Conservation (phyloP, 2,113 vertebrate genomes). For the Theristicus caerulescens region DNA sequence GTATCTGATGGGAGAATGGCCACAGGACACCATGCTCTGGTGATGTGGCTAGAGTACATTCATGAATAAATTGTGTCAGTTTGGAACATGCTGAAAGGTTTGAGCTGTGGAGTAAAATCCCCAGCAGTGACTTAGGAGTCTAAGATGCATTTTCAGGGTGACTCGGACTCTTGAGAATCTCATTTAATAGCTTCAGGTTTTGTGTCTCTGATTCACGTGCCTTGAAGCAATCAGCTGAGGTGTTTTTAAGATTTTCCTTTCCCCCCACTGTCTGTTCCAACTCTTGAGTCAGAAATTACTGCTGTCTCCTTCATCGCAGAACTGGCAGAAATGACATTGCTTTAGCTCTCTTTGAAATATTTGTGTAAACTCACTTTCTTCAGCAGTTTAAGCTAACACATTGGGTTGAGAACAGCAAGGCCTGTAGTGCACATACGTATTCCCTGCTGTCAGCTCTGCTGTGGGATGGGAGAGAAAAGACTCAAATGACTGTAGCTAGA, state of each 20-base stretch:
- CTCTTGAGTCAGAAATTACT: background rate
- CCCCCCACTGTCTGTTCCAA: background rate
- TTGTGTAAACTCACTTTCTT: background rate
- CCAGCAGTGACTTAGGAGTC: background rate
- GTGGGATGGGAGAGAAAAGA: background rate
- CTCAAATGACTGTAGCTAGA: background rate
- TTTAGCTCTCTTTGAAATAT: background rate
- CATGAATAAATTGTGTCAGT: background rate
- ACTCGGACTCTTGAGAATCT: background rate
- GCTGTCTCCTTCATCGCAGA: background rate
- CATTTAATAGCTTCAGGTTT: background rate
- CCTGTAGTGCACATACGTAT: background rate
- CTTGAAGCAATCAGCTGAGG: background rate
- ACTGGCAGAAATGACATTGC: background rate
- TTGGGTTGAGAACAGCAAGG: background rate
- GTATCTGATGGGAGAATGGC: background rate
- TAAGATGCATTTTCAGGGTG: background rate
- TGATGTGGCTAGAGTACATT: background rate
- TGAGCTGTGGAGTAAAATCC: background rate
- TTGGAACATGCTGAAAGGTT: background rate
- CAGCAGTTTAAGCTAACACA: background rate
- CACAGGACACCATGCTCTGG: fast-evolving
- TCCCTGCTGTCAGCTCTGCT: background rate
- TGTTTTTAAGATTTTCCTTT: background rate
- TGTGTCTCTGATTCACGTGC: background rate